These are phyloP conservation scores for Trichosurus vulpecula DNA, from an alignment of 2,797 vertebrate genomes.

Conservation along the genomic window DNA sequence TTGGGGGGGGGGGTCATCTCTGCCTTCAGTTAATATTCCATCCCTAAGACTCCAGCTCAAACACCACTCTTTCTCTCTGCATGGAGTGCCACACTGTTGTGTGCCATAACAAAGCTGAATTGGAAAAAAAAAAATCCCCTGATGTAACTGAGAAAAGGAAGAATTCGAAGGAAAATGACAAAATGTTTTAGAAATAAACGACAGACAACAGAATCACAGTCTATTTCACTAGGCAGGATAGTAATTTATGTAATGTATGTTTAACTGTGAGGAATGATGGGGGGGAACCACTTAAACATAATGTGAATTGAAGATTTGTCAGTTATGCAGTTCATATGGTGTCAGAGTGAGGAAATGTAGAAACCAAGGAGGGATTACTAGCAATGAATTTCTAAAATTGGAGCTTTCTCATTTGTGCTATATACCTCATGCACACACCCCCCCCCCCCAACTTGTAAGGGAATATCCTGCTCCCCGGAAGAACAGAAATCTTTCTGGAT, in stretches of 20 bases:
- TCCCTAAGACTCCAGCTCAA: neutral
- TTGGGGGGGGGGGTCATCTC: neutral
- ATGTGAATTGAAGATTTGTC: constrained; percentile 81
- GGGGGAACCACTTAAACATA: constrained; percentile 80
- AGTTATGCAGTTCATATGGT: constrained; percentile 70
- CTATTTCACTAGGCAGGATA: constrained; percentile 79
- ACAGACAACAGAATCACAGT: constrained; percentile 74
- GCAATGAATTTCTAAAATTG: constrained; percentile 68
- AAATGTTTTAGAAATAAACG: constrained; percentile 83
- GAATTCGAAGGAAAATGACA: constrained; percentile 77
- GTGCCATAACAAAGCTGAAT: constrained; percentile 62
- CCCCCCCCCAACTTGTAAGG: neutral
- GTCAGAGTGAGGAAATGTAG: constrained; percentile 75
- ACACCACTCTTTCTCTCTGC: constrained; percentile 5
- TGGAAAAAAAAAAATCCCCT: constrained; percentile 50
- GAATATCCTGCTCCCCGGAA: constrained; percentile 17
- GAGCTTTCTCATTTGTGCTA: constrained; percentile 60
- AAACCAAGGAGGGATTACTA: constrained; percentile 75
- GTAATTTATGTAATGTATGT: constrained; percentile 83
- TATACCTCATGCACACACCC: constrained; percentile 58
- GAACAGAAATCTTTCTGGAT: constrained; percentile 64
- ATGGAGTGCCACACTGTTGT: neutral
- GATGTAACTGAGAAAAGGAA: constrained; percentile 47
- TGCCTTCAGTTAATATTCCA: neutral
- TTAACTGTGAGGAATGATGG: constrained; percentile 78